These are phyloP conservation scores for Python bivittatus DNA, from an alignment of 2,113 vertebrate species.

Conservation along the genomic window DNA sequence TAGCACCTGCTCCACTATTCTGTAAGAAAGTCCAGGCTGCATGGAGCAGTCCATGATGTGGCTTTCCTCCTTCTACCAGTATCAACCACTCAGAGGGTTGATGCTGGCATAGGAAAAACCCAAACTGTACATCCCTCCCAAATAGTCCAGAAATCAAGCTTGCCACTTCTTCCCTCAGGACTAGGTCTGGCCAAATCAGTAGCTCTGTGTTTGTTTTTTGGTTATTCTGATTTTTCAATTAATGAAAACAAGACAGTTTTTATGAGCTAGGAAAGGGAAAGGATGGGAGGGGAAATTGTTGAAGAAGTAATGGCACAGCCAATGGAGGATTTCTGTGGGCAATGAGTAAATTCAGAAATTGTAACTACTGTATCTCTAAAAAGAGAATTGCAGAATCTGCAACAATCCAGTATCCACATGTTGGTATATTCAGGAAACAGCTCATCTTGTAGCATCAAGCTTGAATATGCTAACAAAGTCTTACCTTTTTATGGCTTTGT, in stretches of 20 bases:
- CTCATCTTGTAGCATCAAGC: not conserved
- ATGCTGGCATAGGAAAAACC: not conserved
- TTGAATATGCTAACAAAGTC: conserved; percentile 30
- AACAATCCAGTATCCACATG: not conserved
- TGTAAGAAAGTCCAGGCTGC: not conserved
- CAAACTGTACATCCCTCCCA: not conserved
- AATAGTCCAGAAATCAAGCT: not conserved
- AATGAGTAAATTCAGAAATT: not conserved
- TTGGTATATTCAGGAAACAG: not conserved
- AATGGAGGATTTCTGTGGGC: not conserved
- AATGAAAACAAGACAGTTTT: not conserved
- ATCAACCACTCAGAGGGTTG: not conserved
- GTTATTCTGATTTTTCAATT: not conserved
- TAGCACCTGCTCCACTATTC: not conserved
- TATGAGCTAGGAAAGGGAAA: not conserved
- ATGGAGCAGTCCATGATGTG: not conserved
- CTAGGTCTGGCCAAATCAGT: not conserved
- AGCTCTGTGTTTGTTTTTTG: not conserved
- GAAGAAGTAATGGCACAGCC: not conserved
- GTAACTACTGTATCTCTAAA: not conserved
- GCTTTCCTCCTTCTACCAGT: not conserved
- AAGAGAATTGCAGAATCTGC: not conserved
- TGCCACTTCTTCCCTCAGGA: not conserved
- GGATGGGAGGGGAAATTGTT: not conserved
- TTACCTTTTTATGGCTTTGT: conserved; percentile 99